A percentile compares a stretch with the other conserved stretches of the same genome.
These are phyloP conservation scores for Naja naja DNA, from an alignment of 2,113 vertebrate genomes.

Conservation along the genomic window DNA sequence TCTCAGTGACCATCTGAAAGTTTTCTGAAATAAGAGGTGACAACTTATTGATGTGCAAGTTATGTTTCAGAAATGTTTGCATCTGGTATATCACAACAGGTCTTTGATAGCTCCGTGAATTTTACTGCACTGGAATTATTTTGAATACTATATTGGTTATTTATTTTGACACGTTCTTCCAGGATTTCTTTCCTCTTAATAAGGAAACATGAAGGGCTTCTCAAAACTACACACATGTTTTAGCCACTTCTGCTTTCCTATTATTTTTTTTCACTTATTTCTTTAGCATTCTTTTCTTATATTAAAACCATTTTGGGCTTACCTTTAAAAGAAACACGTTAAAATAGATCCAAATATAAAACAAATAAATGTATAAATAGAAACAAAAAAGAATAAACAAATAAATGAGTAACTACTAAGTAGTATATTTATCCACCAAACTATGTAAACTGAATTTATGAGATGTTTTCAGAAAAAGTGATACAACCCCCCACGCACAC, in stretches of 20 bases:
- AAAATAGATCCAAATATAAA: neutral
- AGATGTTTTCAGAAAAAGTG: neutral
- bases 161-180: neutral
- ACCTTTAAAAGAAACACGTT: neutral
- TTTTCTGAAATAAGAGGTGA: neutral
- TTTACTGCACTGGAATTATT: neutral
- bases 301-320: neutral
- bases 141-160: neutral
- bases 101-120: neutral
- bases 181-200: neutral
- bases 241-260: neutral
- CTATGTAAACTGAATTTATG: neutral
- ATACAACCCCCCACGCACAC: too few relatives aligned
- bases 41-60: neutral
- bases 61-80: neutral
- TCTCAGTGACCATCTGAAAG: neutral
- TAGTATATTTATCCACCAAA: neutral
- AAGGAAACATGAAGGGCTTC: neutral
- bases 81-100: neutral
- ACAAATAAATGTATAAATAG: neutral
- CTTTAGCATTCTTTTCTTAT: neutral
- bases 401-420: neutral
- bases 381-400: neutral
- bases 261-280: neutral
- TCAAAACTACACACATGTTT: neutral